phyloP scores from a whole-genome alignment of 2,888 invertebrate species.

The Acanthococcus lagerstroemiae region DNA sequence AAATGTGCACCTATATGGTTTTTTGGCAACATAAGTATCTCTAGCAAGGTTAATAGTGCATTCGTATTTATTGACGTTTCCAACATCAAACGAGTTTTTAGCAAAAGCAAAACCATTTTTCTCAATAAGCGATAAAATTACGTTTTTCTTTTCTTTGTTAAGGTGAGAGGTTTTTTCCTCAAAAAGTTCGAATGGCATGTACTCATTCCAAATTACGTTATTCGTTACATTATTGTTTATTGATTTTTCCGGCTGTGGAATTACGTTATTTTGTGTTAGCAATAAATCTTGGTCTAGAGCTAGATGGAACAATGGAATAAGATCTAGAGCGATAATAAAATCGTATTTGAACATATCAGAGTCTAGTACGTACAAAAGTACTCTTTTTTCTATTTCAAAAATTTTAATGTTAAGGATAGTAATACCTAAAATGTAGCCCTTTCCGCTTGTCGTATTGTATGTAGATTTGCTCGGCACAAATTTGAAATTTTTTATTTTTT shows the following conservation, averaged over 20 bases:
- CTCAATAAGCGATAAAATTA: neutral
- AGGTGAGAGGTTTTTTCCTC: neutral
- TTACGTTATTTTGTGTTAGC: neutral
- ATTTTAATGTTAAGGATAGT: neutral
- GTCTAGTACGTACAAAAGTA: neutral
- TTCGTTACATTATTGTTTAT: no score
- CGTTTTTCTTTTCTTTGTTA: neutral
- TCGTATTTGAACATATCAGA: neutral
- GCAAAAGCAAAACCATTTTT: neutral
- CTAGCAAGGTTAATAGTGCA: neutral
- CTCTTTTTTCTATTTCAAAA: neutral
- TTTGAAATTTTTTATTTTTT: neutral
- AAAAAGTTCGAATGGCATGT: no score
- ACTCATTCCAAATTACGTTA: no score
- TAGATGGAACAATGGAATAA: neutral
- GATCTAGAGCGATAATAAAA: no score
- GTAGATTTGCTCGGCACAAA: neutral
- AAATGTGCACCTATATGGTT: constrained; percentile 18
- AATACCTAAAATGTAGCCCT: neutral
- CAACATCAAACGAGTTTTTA: no score
- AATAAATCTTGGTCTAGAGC: neutral
- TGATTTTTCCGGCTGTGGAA: no score
- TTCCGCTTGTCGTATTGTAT: neutral
- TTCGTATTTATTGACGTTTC: neutral
- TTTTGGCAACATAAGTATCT: no score